Evolutionary conservation across 2,888 invertebrate genomes (phyloP), one percentile per base, ranked within the genome.

Genomic region (Ptychoptera albimana): DNA sequence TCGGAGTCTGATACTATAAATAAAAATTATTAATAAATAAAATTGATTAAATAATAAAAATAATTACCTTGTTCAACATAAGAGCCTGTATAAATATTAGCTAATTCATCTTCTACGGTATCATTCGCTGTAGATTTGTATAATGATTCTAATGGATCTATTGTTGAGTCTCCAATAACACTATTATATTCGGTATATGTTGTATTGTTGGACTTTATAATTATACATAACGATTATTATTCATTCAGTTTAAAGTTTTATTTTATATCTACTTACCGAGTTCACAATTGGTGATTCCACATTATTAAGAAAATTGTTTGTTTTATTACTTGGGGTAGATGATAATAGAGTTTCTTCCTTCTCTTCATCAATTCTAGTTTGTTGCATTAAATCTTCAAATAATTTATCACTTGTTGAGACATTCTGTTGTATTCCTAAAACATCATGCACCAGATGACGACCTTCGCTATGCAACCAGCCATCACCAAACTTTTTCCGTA

Each of bases 391-490:
- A 9, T n/a, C n/a, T 32, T 32, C 32, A 32, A 32, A 32, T 32
- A 32, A 9, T n/a, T 11, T 32, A 7, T 32, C 32, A 3, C n/a
- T 32, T 7, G 32, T 32, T 32, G 9, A 3, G 2, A 32, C n/a
- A 32, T 32, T n/a, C 3, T 32, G 11, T 12, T 32, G 8, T n/a
- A 12, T 30, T 12, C 76, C 75, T 53, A 77, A 60, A 30, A 72
- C 70, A 53, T 68, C 70, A 53, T 74, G 71, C 39, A 76, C 67
- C 38, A 60, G 57, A 31, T 69, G 66, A 1, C 71, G 71, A 43
- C 68, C 69, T 41, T 70, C 63, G 41, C 65, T 66, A 46, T 71
- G 71, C 30, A 79, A 54, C 79, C 79, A 79, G 42, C 71, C 67
- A 50, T 71, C 70, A 10, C 78, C 79, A 55, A 70, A 74, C 51